phyloP scores from a whole-genome alignment of 2,888 invertebrate genomes.

The Empis livida region DNA sequence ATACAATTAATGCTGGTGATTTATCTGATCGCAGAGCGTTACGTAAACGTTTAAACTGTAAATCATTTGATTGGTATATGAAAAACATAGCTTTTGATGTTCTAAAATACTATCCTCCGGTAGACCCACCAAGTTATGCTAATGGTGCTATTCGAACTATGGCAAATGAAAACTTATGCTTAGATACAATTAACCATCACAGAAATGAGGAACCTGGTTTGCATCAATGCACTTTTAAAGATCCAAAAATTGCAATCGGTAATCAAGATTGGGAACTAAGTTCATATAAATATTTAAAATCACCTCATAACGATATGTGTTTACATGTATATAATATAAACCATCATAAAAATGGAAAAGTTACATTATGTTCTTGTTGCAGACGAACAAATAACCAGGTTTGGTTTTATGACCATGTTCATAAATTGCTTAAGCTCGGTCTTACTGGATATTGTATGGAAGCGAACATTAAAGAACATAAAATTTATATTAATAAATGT shows the following conservation, averaged over 20 bases:
- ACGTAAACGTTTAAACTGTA: conserved; percentile 64
- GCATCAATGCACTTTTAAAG: conserved; percentile 23
- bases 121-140: conserved; percentile 75
- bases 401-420: conserved; percentile 66
- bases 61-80: conserved; percentile 94
- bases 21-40: conserved; percentile 63
- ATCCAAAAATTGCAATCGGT: conserved; percentile 23
- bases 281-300: conserved; percentile 26
- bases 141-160: conserved; percentile 61
- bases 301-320: conserved; percentile 51
- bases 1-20: conserved; percentile 65
- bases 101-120: conserved; percentile 72
- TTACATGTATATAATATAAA: conserved; percentile 79
- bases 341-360: conserved; percentile 52
- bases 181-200: conserved; percentile 50
- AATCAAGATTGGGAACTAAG: conserved; percentile 31
- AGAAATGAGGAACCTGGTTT: conserved; percentile 29
- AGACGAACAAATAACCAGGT: conserved; percentile 85
- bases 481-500: conserved; percentile 58
- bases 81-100: conserved; percentile 86
- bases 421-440: conserved; percentile 32
- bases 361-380: conserved; percentile 77
- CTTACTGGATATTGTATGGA: conserved; percentile 65
- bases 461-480: conserved; percentile 47
- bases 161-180: conserved; percentile 50